Conservation (phyloP, 2,797 vertebrate genomes). For the Hephaestus fuliginosus region DNA sequence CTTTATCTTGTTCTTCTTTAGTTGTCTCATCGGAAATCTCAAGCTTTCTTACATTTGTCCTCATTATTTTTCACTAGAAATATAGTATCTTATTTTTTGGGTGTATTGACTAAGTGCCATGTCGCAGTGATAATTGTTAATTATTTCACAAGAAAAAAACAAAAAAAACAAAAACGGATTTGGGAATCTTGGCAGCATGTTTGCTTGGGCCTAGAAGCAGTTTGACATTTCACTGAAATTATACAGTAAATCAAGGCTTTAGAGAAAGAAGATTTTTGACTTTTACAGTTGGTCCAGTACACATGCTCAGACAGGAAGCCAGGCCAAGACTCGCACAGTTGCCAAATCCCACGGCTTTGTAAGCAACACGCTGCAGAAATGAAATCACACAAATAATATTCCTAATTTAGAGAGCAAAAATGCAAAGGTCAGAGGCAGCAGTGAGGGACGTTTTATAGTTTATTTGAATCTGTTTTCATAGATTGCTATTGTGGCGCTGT, state of each 20-base stretch:
- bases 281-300: constrained; percentile 47
- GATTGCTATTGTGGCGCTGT: constrained; percentile 72
- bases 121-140: constrained; percentile 10
- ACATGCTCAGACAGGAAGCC: constrained; percentile 61
- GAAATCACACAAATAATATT: constrained; percentile 62
- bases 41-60: constrained; percentile 4
- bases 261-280: constrained; percentile 51
- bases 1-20: constrained; percentile 39
- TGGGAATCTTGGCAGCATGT: constrained; percentile 8
- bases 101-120: constrained; percentile 22
- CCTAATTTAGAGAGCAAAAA: constrained; percentile 65
- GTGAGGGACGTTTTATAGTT: constrained; percentile 53
- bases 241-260: constrained; percentile 36
- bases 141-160: constrained; percentile 20
- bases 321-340: constrained; percentile 46
- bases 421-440: constrained; percentile 55
- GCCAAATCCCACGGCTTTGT: constrained; percentile 67
- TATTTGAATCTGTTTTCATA: constrained; percentile 66
- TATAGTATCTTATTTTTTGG: constrained; percentile 1
- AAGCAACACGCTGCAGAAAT: constrained; percentile 49
- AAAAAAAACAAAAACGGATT: constrained; percentile 1
- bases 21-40: constrained; percentile 46
- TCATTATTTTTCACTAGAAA: constrained; percentile 24
- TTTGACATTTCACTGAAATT: constrained; percentile 47
- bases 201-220: constrained; percentile 26